Conservation (phyloP, 1,140 invertebrate species). For the Lasaia peninsularis region DNA sequence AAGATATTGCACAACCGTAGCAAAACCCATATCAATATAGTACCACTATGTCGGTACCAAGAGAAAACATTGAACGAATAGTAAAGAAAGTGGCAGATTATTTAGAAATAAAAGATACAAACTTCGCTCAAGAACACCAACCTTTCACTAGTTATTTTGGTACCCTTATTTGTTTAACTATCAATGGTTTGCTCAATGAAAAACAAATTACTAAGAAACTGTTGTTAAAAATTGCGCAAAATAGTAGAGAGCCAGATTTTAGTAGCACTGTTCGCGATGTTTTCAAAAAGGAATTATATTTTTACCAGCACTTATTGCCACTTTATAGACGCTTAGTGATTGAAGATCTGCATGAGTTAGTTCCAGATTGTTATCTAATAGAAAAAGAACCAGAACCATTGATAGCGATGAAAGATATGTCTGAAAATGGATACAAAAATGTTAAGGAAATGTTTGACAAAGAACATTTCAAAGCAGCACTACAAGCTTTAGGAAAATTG, state of each 20-base stretch:
- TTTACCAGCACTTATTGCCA: conserved; percentile 24
- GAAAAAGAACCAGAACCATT: conserved; percentile 20
- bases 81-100: conserved; percentile 16
- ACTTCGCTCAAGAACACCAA: neutral
- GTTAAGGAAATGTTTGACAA: conserved; percentile 25
- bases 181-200: conserved; percentile 15
- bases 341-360: conserved; percentile 23
- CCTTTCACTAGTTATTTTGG: conserved; percentile 21
- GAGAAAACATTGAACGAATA: conserved; percentile 20
- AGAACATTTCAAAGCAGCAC: conserved; percentile 23
- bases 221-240: conserved; percentile 26
- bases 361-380: conserved; percentile 26
- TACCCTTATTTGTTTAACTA: conserved; percentile 20
- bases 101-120: neutral
- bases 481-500: conserved; percentile 27
- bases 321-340: conserved; percentile 16
- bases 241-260: conserved; percentile 10
- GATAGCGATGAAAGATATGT: conserved; percentile 28
- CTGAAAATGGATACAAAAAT: conserved; percentile 20
- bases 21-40: no score
- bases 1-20: no score
- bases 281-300: conserved; percentile 24
- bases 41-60: conserved; percentile 7
- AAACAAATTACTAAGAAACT: conserved; percentile 17
- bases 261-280: conserved; percentile 14